Base-by-base conservation (phyloP, 2,797 vertebrate species). In the Odontamblyopus lacepedii region DNA sequence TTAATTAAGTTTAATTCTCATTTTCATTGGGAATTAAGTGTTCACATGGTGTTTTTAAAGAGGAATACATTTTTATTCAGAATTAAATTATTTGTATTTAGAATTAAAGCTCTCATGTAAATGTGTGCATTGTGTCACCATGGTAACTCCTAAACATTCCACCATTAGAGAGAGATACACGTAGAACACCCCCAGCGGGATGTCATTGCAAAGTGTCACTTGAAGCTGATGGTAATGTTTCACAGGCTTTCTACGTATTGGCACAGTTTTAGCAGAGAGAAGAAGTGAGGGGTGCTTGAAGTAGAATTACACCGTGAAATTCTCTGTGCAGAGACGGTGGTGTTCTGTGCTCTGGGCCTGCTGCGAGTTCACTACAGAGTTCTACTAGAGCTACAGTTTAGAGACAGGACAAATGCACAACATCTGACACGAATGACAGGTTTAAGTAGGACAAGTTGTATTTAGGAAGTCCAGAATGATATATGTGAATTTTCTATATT, bases 261-360 rank as follows among this genome's bases (percentile, higher is more conserved):
- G 44, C 44, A 13, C 41, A 4, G 44, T 48, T 15, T 48, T 48
- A 50, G 67, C 71, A 63, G 48, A 50, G 72, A 75, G 57, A 63
- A 73, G 48, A 53, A 76, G 81, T 83, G 75, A 75, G 78, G 72
- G 71, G 83, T 84, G 70, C 80, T 69, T 66, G 65, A 78, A 75
- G 74, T 61, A 18, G 78, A 81, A 77, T 88, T 87, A 86, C 77
- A 85, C 75, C 79, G 76, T 82, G 15, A 81, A 83, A 88, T 86
- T 73, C 79, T 79, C 78, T 73, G 79, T 66, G 77, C 67, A 63
- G 67, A 75, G 70, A 67, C 26, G 60, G 76, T 83, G 44, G 44
- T 13, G 12, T 48, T 15, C 12, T 13, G 13, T 48, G 64, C 78
- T 86, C 70, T 72, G 67, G 72, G 63, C 70, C 72, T 78, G 6